Evolutionary conservation across 2,113 vertebrate species (phyloP), one percentile per base, ranked within the genome.

Genomic region (Panurus biarmicus): DNA sequence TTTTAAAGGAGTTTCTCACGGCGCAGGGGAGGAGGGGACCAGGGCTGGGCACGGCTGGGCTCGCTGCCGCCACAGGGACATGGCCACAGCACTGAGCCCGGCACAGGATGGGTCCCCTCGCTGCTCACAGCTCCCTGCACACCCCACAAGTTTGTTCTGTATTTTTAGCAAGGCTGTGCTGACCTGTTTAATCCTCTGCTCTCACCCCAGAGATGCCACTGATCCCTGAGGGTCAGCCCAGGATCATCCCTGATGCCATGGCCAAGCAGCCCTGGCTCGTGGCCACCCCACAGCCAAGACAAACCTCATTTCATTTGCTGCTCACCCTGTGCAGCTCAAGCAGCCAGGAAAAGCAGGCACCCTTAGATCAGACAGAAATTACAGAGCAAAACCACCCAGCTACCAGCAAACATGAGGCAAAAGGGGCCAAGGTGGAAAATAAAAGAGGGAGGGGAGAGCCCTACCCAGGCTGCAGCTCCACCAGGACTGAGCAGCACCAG

Each of bases 311-410:
- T 98, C 97, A 91, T 98, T 97, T 98, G 95, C 97, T 96, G 89
- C 97, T 97, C 95, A 78, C 93, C 96, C 97, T 89, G 89, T 67
- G 96, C 91, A 19, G 50, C 95, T 96, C 95, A 94, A 98, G 97
- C 96, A 96, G 77, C n/a, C 57, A 67, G 95, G 82, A 94, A 91
- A 95, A 96, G 64, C 93, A 28, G 70, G 89, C 82, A 94, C 96
- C 78, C 90, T 97, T 94, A 96, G 97, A 97, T 96, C 90, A 78
- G 97, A 65, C 93, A 97, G 97, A 98, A 98, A 98, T 85, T 29
- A 71, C 60, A 77, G 80, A 79, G 79, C 10, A 15, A 60, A 83
- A 87, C 1, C 1, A 10, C 33, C 75, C 5, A 29, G 4, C 83
- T 89, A 71, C 69, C 44, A 89, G 74, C 48, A 67, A 94, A 97